These are phyloP conservation scores for Gobio occitaniae DNA, from an alignment of 2,797 vertebrate genomes.

Conservation along the genomic window DNA sequence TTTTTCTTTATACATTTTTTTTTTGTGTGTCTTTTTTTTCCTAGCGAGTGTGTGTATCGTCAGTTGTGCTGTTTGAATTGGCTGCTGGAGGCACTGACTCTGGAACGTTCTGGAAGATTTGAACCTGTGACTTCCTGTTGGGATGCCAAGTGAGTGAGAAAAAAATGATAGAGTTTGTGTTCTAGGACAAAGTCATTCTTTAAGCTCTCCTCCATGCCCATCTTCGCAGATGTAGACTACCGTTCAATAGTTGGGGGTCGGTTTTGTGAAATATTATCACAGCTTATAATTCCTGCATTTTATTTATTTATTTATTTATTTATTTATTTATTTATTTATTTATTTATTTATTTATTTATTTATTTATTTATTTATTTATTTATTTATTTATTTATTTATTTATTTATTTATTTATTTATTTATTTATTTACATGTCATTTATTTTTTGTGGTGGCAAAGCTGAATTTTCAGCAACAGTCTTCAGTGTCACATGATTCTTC, in stretches of 20 bases:
- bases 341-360: neutral
- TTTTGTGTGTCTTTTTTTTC: neutral
- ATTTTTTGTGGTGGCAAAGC: neutral
- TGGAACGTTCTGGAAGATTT: conserved; percentile 66
- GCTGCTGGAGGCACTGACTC: conserved; percentile 78
- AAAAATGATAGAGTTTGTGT: neutral
- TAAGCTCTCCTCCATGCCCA: neutral
- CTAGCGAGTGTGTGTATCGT: conserved; percentile 75
- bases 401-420: neutral
- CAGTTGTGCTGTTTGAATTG: conserved; percentile 82
- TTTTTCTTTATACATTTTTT: neutral
- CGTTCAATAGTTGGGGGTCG: neutral
- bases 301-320: neutral
- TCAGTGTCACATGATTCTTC: neutral
- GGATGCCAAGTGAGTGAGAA: conserved; percentile 72
- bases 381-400: neutral
- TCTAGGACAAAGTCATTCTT: neutral
- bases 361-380: neutral
- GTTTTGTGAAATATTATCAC: neutral
- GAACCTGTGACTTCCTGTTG: conserved; percentile 75
- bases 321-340: neutral
- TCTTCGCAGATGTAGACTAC: neutral
- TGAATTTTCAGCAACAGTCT: neutral
- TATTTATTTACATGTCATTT: neutral
- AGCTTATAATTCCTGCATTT: neutral